phyloP scores from a whole-genome alignment of 1,140 invertebrate species.

The Cotesia typhae region DNA sequence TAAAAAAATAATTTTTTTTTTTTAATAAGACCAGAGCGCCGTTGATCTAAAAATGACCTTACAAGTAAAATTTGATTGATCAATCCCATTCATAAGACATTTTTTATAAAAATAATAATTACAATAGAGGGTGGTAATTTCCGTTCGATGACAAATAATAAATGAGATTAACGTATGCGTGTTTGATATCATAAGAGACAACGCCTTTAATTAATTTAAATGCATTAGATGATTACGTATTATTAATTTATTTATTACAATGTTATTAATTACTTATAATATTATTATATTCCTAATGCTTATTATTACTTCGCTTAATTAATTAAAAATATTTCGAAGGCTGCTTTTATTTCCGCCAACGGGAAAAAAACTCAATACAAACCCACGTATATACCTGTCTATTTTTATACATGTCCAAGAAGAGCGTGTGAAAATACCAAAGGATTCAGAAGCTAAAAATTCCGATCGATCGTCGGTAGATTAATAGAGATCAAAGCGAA shows the following conservation, averaged over 20 bases:
- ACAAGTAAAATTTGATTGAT: no score
- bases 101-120: not conserved
- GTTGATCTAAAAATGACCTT: no score
- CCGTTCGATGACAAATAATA: conserved; percentile 54
- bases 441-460: conserved; percentile 29
- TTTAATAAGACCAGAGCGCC: no score
- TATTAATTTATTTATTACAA: conserved; percentile 21
- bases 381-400: no score
- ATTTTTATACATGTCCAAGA: conserved; percentile 30
- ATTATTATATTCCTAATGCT: not conserved
- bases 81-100: no score
- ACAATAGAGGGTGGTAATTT: conserved; percentile 10
- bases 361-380: no score
- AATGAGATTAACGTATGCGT: conserved; percentile 52
- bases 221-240: conserved; percentile 48
- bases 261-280: conserved; percentile 27
- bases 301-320: no score
- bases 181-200: conserved; percentile 54
- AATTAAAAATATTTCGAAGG: not conserved
- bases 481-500: conserved; percentile 19
- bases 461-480: conserved; percentile 30
- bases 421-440: conserved; percentile 29
- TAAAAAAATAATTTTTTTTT: no score
- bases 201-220: conserved; percentile 67
- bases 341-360: no score